A percentile compares a stretch with the other conserved stretches of the same genome.
Conservation (phyloP, 2,113 vertebrate genomes). For the Talpa occidentalis region DNA sequence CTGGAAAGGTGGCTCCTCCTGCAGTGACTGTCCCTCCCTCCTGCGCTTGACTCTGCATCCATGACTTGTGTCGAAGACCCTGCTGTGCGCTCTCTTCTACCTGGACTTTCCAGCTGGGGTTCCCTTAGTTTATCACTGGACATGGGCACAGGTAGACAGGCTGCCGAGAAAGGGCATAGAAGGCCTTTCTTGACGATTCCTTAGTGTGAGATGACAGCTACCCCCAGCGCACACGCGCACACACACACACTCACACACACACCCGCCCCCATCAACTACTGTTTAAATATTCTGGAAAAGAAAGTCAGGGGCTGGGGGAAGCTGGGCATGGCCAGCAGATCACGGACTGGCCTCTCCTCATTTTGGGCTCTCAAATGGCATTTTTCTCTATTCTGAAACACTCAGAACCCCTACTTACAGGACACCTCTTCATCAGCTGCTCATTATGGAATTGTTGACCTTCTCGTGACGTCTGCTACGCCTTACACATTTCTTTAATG, state of each 20-base stretch:
- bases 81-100: not conserved
- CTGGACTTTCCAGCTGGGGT: not conserved
- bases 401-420: not conserved
- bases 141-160: not conserved
- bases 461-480: not conserved
- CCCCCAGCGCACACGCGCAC: too few species aligned
- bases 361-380: not conserved
- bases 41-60: not conserved
- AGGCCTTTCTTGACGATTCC: not conserved
- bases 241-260: too few species aligned
- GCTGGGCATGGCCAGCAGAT: not conserved
- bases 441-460: not conserved
- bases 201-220: not conserved
- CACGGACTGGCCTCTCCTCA: not conserved
- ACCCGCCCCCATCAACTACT: not conserved
- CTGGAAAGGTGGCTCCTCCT: not conserved
- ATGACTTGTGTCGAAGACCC: not conserved
- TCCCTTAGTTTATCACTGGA: not conserved
- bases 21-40: not conserved
- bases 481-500: not conserved
- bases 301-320: not conserved
- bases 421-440: not conserved
- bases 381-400: not conserved
- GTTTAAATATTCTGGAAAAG: slow-evolving; percentile 21
- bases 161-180: not conserved